Percentiles rank a stretch among this genome's conserved stretches.
phyloP scores from a whole-genome alignment of 2,797 vertebrate species.

The Diplodus sargus region DNA sequence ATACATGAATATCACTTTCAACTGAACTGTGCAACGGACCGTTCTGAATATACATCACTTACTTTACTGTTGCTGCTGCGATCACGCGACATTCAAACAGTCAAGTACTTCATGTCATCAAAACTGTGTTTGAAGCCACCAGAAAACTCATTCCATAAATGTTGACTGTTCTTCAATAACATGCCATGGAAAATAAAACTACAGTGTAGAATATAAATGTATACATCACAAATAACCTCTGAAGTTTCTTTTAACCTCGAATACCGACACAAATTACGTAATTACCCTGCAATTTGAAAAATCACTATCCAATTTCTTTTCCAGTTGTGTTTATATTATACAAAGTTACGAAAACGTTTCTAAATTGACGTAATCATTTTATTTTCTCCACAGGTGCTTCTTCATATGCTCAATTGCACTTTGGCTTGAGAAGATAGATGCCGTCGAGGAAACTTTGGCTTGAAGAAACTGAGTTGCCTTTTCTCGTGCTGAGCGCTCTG shows the following conservation, averaged over 20 bases:
- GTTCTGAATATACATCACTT: too few species aligned
- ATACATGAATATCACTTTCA: too few species aligned
- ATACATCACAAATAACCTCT: too few species aligned
- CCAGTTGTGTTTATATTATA: too few species aligned
- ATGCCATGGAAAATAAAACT: too few species aligned
- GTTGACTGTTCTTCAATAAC: not conserved
- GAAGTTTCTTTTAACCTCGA: too few species aligned
- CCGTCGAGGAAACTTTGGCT: slow-evolving; percentile 78
- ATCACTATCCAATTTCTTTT: not conserved
- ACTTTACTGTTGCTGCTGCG: too few species aligned
- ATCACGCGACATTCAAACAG: not conserved
- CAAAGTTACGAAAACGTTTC: not conserved
- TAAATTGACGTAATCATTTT: not conserved
- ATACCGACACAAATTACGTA: too few species aligned
- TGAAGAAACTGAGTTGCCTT: slow-evolving; percentile 89
- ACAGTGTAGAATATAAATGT: too few species aligned
- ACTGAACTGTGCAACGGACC: too few species aligned
- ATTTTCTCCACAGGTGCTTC: slow-evolving; percentile 85
- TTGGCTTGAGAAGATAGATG: slow-evolving; percentile 92
- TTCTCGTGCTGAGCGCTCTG: slow-evolving; percentile 87
- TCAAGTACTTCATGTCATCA: not conserved
- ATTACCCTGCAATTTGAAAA: too few species aligned
- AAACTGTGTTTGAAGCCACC: not conserved
- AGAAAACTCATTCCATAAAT: not conserved
- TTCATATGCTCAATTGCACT: slow-evolving; percentile 89